A percentile compares a stretch with the other conserved stretches of the same genome.
phyloP scores from a whole-genome alignment of 2,888 invertebrate genomes.

The Allacma fusca region DNA sequence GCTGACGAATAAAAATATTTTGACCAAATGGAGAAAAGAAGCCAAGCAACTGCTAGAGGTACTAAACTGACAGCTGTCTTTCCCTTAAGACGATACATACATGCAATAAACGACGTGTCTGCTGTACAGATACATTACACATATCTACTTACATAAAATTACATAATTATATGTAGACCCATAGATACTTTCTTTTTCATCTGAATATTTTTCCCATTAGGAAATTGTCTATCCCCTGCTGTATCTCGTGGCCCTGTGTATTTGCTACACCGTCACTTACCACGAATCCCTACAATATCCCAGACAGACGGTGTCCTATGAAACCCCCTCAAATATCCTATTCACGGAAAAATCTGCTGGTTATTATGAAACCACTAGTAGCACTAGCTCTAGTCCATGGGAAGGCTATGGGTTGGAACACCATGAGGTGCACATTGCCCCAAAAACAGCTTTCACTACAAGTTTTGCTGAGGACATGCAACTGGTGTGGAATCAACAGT shows the following conservation, averaged over 20 bases:
- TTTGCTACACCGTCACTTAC: neutral
- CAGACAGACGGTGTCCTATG: neutral
- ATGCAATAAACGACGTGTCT: too few species aligned
- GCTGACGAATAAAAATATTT: too few species aligned
- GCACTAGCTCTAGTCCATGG: neutral
- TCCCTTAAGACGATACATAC: too few species aligned
- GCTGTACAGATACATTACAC: too few species aligned
- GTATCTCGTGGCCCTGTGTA: neutral
- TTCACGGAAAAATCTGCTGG: neutral
- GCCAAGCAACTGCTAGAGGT: too few species aligned
- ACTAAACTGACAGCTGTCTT: too few species aligned
- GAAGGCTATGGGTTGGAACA: neutral
- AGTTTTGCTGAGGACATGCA: constrained; percentile 63
- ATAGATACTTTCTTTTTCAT: too few species aligned
- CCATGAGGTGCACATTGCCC: constrained; percentile 60
- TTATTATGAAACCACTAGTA: neutral
- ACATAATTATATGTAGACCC: too few species aligned
- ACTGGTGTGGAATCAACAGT: constrained; percentile 66
- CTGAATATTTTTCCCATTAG: too few species aligned
- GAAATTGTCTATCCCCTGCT: too few species aligned
- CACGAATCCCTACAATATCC: neutral
- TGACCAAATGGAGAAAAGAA: too few species aligned
- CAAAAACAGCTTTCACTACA: constrained; percentile 56
- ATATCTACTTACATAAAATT: too few species aligned
- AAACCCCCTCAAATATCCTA: neutral